Percentiles rank a stretch among this genome's conserved stretches.
Evolutionary conservation across 2,113 vertebrate species (phyloP).

Genomic region (Callochromis pleurospilus): DNA sequence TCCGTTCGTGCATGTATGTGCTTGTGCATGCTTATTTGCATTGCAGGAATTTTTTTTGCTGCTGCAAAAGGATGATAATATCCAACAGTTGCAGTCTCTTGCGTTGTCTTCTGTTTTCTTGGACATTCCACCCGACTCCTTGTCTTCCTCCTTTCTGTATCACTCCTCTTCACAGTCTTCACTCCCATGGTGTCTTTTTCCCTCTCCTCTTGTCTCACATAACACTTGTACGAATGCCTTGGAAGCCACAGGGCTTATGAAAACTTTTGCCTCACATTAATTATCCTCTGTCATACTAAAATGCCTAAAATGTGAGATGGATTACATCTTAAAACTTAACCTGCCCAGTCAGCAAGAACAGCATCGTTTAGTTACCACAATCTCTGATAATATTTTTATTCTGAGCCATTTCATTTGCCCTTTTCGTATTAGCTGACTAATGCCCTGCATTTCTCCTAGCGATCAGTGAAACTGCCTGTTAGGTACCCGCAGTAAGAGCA

Average conservation of each 20-base stretch:
- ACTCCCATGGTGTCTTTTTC: conserved; percentile 57
- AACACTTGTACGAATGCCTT: conserved; percentile 45
- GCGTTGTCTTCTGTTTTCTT: conserved; percentile 34
- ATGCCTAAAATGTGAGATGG: conserved; percentile 35
- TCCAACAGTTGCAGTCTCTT: conserved; percentile 50
- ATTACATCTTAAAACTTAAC: conserved; percentile 42
- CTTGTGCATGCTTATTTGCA: conserved; percentile 1
- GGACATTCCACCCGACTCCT: conserved; percentile 15
- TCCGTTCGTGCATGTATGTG: neutral
- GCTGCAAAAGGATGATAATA: conserved; percentile 42
- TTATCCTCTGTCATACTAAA: conserved; percentile 28
- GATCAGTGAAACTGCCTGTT: neutral
- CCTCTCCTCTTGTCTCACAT: conserved; percentile 36
- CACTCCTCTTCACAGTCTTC: conserved; percentile 30
- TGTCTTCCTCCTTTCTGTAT: conserved; percentile 9
- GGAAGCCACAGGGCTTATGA: conserved; percentile 52
- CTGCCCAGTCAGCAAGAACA: conserved; percentile 30
- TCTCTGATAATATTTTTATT: conserved; percentile 23
- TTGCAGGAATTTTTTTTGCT: conserved; percentile 2
- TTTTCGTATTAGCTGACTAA: neutral
- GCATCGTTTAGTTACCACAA: conserved; percentile 24
- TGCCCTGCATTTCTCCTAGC: neutral
- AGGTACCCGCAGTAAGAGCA: neutral
- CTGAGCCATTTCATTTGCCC: conserved; percentile 21
- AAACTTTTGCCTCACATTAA: conserved; percentile 53